These are phyloP conservation scores for Trematomus loennbergii DNA, from an alignment of 2,113 vertebrate genomes.

Conservation along the genomic window DNA sequence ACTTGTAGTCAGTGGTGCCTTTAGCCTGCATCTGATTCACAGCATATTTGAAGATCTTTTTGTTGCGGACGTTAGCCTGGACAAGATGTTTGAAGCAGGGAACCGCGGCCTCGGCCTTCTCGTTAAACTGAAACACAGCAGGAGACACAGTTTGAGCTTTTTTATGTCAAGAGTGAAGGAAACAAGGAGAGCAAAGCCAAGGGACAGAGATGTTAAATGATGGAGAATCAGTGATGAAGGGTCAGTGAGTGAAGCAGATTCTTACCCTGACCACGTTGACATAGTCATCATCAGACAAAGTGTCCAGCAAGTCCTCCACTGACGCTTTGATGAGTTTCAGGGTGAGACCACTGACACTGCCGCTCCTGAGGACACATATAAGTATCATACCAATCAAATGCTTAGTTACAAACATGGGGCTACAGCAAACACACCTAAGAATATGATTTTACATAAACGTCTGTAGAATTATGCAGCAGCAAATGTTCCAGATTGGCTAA, in stretches of 20 bases:
- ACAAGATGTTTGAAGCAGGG: slow-evolving; percentile 97
- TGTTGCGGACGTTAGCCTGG: slow-evolving; percentile 98
- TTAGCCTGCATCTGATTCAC: slow-evolving; percentile 97
- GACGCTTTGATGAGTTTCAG: slow-evolving; percentile 99
- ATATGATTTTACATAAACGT: background rate
- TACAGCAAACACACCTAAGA: background rate
- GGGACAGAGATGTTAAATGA: background rate
- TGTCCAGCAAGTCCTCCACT: slow-evolving; percentile 97
- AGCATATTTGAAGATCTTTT: slow-evolving; percentile 98
- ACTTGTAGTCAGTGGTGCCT: slow-evolving; percentile 98
- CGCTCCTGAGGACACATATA: slow-evolving; percentile 87
- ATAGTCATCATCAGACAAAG: slow-evolving; percentile 91
- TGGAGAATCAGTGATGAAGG: background rate
- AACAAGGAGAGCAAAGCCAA: background rate
- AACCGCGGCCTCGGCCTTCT: slow-evolving; percentile 94
- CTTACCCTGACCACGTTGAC: slow-evolving; percentile 85
- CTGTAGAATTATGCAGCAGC: background rate
- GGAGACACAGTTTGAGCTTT: background rate
- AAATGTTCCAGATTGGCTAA: background rate
- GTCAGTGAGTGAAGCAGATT: background rate
- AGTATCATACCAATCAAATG: background rate
- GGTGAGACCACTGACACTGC: slow-evolving; percentile 96
- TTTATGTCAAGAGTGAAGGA: background rate
- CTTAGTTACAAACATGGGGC: background rate
- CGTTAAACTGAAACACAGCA: slow-evolving; percentile 89